A percentile compares a stretch with the other conserved stretches of the same genome.
Evolutionary conservation across 2,113 vertebrate genomes (phyloP).

Genomic region (Coryphaenoides rupestris): DNA sequence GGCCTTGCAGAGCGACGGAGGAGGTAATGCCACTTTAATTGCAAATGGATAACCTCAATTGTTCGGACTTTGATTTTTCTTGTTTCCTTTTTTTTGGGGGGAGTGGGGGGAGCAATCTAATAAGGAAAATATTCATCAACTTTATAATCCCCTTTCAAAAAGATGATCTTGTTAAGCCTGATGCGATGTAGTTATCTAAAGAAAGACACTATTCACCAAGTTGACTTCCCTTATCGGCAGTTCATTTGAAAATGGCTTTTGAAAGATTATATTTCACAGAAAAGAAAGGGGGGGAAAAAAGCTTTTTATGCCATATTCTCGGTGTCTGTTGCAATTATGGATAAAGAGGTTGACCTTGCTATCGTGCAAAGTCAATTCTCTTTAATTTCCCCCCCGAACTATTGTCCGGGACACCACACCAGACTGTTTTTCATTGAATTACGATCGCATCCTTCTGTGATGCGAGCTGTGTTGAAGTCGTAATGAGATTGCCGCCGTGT

Average conservation of each 20-base stretch:
- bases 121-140: slow-evolving; percentile 75
- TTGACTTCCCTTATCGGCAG: slow-evolving; percentile 46
- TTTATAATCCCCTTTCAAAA: slow-evolving; percentile 63
- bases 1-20: slow-evolving; percentile 44
- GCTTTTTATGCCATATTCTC: slow-evolving; percentile 42
- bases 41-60: slow-evolving; percentile 73
- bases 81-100: slow-evolving; percentile 72
- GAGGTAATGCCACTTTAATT: slow-evolving; percentile 76
- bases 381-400: slow-evolving; percentile 29
- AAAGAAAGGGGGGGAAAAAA: slow-evolving; percentile 27
- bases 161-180: slow-evolving; percentile 58
- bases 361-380: slow-evolving; percentile 23
- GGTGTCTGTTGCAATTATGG: slow-evolving; percentile 45
- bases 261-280: slow-evolving; percentile 40
- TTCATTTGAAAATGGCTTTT: slow-evolving; percentile 68
- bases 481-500: slow-evolving; percentile 39
- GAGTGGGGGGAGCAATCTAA: slow-evolving; percentile 69
- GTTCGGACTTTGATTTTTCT: slow-evolving; percentile 73
- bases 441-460: slow-evolving; percentile 28
- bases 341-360: slow-evolving; percentile 46
- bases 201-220: slow-evolving; percentile 58
- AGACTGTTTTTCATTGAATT: slow-evolving; percentile 31
- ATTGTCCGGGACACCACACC: slow-evolving; percentile 21
- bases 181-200: slow-evolving; percentile 53
- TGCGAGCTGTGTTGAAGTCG: slow-evolving; percentile 5